Base-by-base conservation (phyloP, 2,888 invertebrate species). In the Drosophila tripunctata region DNA sequence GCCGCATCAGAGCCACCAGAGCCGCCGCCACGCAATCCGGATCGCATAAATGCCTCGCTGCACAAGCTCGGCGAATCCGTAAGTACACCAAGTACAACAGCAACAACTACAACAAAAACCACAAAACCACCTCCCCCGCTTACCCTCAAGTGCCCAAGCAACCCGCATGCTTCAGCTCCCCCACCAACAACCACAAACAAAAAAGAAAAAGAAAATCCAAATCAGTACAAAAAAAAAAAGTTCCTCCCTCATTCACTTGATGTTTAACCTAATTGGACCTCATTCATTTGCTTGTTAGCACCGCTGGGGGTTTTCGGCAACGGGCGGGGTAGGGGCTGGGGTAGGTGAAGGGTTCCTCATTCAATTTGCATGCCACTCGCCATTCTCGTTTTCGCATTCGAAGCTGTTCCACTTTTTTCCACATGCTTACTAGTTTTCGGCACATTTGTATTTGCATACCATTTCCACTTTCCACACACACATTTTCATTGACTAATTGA, bases 1-100 rank as follows among this genome's bases (percentile, higher is more conserved):
- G 91, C 91, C 83, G 91, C 91, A 75, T 90, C 91, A 70, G 91
- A 91, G 89, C 91, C 91, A 78, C 91, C 91, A 90, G 91, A 91
- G 88, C 91, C 91, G 77, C 91, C 91, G 87, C 91, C 91, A 82
- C 89, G 91, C 82, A 91, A 91, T 89, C 91, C 91, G 87, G 91
- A 91, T 87, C 90, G 91, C 79, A 91, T 91, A 87, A 91, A 91
- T 86, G 91, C 91, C 80, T 91, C 91, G 75, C 86, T 91, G 73
- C 90, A 91, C 82, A 91, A 91, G 87, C 85, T 91, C 67, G 85
- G 89, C 77, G 91, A 91, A 87, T 90, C 91, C 86, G 91, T 91
- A 91, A 90, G 90, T 90, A 89, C 88, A 64, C 75, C 64, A 68
- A 71, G 78, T 75, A 50, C 62, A 63, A 57, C 48, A n/a, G 36